Conservation (phyloP, 2,888 invertebrate genomes). For the Odontocerum albicorne region DNA sequence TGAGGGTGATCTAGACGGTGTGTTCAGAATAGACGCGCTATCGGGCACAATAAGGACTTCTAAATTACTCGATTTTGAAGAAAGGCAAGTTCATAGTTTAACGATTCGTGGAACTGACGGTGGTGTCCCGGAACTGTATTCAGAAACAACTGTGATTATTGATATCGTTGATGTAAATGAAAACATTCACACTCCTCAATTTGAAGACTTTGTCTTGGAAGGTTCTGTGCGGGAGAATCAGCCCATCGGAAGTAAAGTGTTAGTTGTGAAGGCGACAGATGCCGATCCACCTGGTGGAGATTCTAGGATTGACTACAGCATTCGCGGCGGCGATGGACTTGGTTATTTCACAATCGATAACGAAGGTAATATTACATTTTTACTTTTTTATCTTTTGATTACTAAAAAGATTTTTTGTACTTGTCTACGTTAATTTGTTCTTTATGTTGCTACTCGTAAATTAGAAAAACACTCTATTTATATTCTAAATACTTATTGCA, state of each 20-base stretch:
- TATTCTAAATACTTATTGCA: no score
- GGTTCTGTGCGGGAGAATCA: slow-evolving; percentile 81
- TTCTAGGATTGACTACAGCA: slow-evolving; percentile 81
- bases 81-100: slow-evolving; percentile 85
- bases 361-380: slow-evolving; percentile 65
- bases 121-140: slow-evolving; percentile 78
- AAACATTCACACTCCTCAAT: slow-evolving; percentile 81
- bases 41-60: slow-evolving; percentile 86
- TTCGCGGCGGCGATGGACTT: slow-evolving; percentile 86
- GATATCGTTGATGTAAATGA: slow-evolving; percentile 95
- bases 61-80: slow-evolving; percentile 83
- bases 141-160: slow-evolving; percentile 79
- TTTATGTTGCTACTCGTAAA: neutral
- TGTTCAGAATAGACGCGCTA: slow-evolving; percentile 79
- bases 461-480: no score
- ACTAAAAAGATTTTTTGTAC: neutral
- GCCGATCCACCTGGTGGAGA: slow-evolving; percentile 79
- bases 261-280: slow-evolving; percentile 77
- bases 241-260: slow-evolving; percentile 74
- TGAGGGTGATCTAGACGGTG: slow-evolving; percentile 63
- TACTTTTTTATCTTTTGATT: neutral
- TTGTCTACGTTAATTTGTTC: neutral
- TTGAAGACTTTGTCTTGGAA: slow-evolving; percentile 76
- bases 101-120: slow-evolving; percentile 83
- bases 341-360: slow-evolving; percentile 91